Conservation (phyloP, 2,888 invertebrate species). For the Cynaeus angustus region DNA sequence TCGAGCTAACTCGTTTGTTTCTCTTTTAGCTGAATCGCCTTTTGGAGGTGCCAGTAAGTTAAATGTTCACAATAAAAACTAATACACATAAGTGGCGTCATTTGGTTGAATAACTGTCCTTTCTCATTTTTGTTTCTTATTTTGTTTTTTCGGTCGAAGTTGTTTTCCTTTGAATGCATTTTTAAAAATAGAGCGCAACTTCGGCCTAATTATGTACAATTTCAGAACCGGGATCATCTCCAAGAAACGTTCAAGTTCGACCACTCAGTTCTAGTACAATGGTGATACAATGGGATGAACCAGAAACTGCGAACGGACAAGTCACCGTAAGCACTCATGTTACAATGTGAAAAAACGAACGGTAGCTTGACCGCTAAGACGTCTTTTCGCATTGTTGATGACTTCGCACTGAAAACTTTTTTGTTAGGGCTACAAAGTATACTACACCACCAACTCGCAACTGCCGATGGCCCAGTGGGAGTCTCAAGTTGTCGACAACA, state of each 20-base stretch:
- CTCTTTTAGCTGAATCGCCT: slow-evolving; percentile 69
- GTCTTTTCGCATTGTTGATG: slow-evolving; percentile 3
- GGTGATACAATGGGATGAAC: slow-evolving; percentile 98
- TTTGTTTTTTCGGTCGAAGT: slow-evolving; percentile 24
- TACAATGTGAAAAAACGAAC: not conserved
- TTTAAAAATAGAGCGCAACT: not conserved
- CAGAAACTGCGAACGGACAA: slow-evolving; percentile 97
- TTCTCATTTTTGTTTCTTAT: slow-evolving; percentile 35
- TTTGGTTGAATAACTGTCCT: slow-evolving; percentile 12
- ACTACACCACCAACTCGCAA: slow-evolving; percentile 93
- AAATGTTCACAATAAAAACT: slow-evolving; percentile 45
- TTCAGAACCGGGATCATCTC: slow-evolving; percentile 96
- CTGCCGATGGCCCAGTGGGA: slow-evolving; percentile 93
- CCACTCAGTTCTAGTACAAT: slow-evolving; percentile 96
- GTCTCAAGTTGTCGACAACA: slow-evolving; percentile 94
- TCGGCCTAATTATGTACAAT: slow-evolving; percentile 49
- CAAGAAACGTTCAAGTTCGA: slow-evolving; percentile 93
- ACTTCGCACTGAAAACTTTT: not conserved
- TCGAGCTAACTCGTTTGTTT: slow-evolving; percentile 48
- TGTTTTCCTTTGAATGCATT: slow-evolving; percentile 17
- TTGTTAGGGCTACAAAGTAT: slow-evolving; percentile 94
- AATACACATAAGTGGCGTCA: slow-evolving; percentile 34
- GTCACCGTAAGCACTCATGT: slow-evolving; percentile 83
- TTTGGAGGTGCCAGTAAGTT: slow-evolving; percentile 78
- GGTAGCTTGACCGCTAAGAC: not conserved